These are phyloP conservation scores for Helicoverpa armigera DNA, from an alignment of 1,140 invertebrate species.

Conservation along the genomic window DNA sequence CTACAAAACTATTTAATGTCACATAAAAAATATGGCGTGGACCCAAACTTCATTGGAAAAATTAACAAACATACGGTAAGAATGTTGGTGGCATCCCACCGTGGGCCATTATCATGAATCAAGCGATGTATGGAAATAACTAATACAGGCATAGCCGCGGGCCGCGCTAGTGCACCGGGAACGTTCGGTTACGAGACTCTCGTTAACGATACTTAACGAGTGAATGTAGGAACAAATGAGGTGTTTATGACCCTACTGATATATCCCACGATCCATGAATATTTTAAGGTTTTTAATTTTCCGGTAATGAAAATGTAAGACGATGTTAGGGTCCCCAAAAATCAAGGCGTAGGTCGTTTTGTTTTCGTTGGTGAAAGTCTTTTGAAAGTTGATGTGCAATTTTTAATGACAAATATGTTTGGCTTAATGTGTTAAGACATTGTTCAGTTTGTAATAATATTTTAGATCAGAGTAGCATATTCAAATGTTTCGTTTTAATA, in stretches of 20 bases:
- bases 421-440: too few species aligned
- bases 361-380: too few species aligned
- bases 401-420: too few species aligned
- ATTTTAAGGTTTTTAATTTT: not conserved
- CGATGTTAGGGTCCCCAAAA: not conserved
- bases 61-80: slow-evolving; percentile 27
- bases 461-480: not conserved
- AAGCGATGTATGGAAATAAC: slow-evolving; percentile 2
- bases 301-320: not conserved
- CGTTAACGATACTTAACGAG: not conserved
- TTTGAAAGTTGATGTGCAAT: too few species aligned
- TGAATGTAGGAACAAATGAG: slow-evolving; percentile 22
- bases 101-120: slow-evolving; percentile 27
- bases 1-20: slow-evolving; percentile 6
- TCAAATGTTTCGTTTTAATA: too few species aligned
- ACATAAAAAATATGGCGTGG: not conserved
- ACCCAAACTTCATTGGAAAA: slow-evolving; percentile 9
- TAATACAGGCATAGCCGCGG: slow-evolving; percentile 6
- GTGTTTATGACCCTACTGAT: not conserved
- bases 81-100: not conserved
- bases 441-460: not conserved
- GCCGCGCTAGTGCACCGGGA: not conserved
- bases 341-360: too few species aligned
- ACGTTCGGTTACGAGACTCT: too few species aligned
- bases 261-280: not conserved